Evolutionary conservation across 1,140 invertebrate species (phyloP).

Genomic region (Ooceraea biroi): DNA sequence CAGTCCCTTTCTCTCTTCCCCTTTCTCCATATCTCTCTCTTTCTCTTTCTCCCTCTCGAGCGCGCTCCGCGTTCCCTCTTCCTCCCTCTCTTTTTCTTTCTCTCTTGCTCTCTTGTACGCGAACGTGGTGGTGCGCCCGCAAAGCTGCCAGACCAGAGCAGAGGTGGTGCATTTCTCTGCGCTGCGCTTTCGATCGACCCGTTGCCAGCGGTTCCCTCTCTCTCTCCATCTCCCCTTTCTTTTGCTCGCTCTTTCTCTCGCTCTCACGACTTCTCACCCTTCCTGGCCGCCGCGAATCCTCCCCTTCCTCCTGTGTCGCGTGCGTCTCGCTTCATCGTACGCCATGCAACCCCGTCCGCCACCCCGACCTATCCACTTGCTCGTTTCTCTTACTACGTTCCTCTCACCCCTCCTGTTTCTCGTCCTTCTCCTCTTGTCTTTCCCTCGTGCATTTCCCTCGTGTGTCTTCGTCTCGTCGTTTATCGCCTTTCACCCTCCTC

Average conservation of each 20-base stretch:
- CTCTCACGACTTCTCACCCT: constrained; percentile 9
- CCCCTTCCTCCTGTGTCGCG: constrained; percentile 70
- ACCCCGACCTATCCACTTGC: constrained; percentile 67
- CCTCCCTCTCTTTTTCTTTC: constrained; percentile 33
- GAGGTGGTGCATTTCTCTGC: constrained; percentile 85
- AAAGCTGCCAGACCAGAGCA: constrained; percentile 81
- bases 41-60: constrained; percentile 45
- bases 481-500: constrained; percentile 40
- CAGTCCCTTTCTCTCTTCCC: constrained; percentile 43
- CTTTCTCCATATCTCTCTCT: constrained; percentile 28
- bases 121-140: constrained; percentile 77
- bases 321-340: constrained; percentile 55
- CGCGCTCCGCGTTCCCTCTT: constrained; percentile 1
- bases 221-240: constrained; percentile 13
- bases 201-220: constrained; percentile 73
- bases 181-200: constrained; percentile 86
- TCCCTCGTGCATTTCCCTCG: constrained; percentile 71
- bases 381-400: constrained; percentile 10
- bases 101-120: constrained; percentile 61
- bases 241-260: constrained; percentile 17
- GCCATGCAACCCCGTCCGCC: constrained; percentile 62
- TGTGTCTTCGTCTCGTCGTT: constrained; percentile 47
- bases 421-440: constrained; percentile 15
- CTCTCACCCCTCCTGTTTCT: background rate
- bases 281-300: constrained; percentile 70